Conservation (phyloP, 2,797 vertebrate species). For the Acipenser ruthenus region DNA sequence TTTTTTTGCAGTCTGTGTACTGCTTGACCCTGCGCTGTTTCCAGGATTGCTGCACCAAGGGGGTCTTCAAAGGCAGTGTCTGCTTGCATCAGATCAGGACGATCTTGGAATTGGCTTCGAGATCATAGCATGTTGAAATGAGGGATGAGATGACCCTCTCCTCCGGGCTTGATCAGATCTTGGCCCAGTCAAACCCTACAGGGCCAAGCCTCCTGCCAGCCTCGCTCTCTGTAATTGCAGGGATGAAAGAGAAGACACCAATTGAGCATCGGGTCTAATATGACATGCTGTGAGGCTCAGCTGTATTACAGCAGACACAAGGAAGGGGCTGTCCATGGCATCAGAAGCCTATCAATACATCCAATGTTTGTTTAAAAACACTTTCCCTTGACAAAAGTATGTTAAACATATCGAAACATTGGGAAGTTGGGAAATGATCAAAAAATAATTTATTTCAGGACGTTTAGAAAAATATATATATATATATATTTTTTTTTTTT, state of each 20-base stretch:
- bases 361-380: too few relatives aligned
- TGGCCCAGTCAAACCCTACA: slow-evolving; percentile 65
- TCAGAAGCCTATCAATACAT: too few relatives aligned
- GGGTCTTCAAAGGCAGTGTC: slow-evolving; percentile 63
- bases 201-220: slow-evolving; percentile 60
- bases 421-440: too few relatives aligned
- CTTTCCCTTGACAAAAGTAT: too few relatives aligned
- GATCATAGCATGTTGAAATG: slow-evolving; percentile 68
- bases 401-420: too few relatives aligned
- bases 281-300: slow-evolving; percentile 67
- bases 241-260: slow-evolving; percentile 61
- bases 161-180: slow-evolving; percentile 67
- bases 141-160: slow-evolving; percentile 64
- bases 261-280: slow-evolving; percentile 59
- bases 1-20: slow-evolving; percentile 52
- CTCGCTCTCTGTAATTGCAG: slow-evolving; percentile 64
- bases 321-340: slow-evolving; percentile 47
- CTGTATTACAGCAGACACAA: slow-evolving; percentile 44
- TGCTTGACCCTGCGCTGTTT: slow-evolving; percentile 59
- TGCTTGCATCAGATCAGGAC: slow-evolving; percentile 65
- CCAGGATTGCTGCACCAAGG: slow-evolving; percentile 64
- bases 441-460: too few relatives aligned
- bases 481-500: too few relatives aligned
- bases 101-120: slow-evolving; percentile 64
- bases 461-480: too few relatives aligned